A percentile compares a stretch with the other conserved stretches of the same genome.
These are phyloP conservation scores for Erythrocercus mccallii DNA, from an alignment of 2,113 vertebrate genomes.

Conservation along the genomic window DNA sequence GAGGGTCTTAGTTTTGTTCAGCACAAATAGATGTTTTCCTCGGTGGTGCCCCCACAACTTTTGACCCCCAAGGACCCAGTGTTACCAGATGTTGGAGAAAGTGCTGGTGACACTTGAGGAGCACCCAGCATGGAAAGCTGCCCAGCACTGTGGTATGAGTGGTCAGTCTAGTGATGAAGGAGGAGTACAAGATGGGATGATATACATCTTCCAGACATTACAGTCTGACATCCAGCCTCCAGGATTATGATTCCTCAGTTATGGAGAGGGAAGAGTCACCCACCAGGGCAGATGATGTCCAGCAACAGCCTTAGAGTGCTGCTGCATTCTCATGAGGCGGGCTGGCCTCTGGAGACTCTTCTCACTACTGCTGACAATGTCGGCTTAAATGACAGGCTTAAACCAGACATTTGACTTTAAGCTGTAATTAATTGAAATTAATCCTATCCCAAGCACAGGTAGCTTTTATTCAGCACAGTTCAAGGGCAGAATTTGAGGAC, in stretches of 20 bases:
- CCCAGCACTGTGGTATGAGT: neutral
- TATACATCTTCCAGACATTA: neutral
- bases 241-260: neutral
- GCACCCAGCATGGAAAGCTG: neutral
- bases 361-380: neutral
- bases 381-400: neutral
- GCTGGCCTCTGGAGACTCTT: neutral
- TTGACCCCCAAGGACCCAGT: neutral
- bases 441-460: neutral
- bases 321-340: neutral
- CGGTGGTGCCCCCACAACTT: neutral
- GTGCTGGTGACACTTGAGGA: neutral
- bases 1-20: neutral
- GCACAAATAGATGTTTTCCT: neutral
- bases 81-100: accelerated
- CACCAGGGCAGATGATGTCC: neutral
- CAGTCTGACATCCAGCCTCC: neutral
- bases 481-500: neutral
- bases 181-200: neutral
- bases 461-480: neutral
- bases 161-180: neutral
- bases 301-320: neutral
- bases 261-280: neutral
- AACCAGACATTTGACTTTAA: neutral
- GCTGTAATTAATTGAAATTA: neutral